Evolutionary conservation across 2,113 vertebrate species (phyloP).

Genomic region (Fulmarus glacialis): DNA sequence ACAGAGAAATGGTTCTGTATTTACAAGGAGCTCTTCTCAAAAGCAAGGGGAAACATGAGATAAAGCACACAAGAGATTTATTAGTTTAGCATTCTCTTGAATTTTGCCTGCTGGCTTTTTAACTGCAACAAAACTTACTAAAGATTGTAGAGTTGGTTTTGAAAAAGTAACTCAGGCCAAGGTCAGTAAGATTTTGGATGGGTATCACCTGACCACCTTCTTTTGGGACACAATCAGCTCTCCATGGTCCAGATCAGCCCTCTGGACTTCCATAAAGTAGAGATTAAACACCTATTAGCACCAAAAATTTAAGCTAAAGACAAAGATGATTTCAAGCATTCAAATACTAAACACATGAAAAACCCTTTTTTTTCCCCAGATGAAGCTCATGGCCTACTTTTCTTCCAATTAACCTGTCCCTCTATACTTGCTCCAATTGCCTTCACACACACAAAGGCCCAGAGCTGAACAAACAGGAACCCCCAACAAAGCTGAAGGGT

Average conservation of each 20-base stretch:
- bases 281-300: neutral
- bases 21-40: neutral
- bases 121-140: neutral
- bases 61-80: neutral
- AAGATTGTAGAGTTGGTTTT: neutral
- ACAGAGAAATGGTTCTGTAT: neutral
- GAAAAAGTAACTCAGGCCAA: neutral
- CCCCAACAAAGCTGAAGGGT: neutral
- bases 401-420: constrained; percentile 17
- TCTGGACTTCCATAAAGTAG: neutral
- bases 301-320: neutral
- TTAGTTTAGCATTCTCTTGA: neutral
- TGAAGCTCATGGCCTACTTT: constrained; percentile 7
- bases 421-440: neutral
- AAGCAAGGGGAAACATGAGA: neutral
- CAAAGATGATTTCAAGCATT: neutral
- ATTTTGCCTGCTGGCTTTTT: neutral
- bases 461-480: neutral
- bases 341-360: neutral
- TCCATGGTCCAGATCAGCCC: neutral
- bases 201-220: neutral
- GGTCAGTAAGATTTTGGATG: neutral
- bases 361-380: neutral
- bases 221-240: neutral
- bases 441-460: neutral